These are phyloP conservation scores for Theocolax elegans DNA, from an alignment of 1,140 invertebrate genomes.

Conservation along the genomic window DNA sequence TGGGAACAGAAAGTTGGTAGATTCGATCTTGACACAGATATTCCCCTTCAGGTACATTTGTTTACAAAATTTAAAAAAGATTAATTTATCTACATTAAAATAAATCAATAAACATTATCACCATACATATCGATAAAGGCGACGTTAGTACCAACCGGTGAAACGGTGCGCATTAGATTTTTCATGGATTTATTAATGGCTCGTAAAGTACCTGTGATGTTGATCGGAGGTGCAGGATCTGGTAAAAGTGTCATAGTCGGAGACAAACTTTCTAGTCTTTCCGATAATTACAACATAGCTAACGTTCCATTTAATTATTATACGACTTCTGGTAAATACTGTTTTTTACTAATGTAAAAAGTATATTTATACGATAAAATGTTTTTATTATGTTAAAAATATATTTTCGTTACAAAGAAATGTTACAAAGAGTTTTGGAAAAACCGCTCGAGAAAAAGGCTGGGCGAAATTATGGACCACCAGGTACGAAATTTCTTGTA, in stretches of 20 bases:
- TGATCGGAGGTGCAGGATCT: conserved; percentile 88
- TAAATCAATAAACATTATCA: neutral
- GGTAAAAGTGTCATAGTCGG: conserved; percentile 89
- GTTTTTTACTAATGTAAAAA: too few relatives aligned
- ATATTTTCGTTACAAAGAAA: conserved; percentile 65
- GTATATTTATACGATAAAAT: too few relatives aligned
- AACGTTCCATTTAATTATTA: conserved; percentile 97
- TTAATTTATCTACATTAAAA: neutral
- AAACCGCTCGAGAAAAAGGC: conserved; percentile 96
- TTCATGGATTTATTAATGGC: conserved; percentile 90
- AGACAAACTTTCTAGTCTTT: conserved; percentile 81
- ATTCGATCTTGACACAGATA: conserved; percentile 86
- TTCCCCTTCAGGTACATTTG: conserved; percentile 80
- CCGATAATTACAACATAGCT: conserved; percentile 83
- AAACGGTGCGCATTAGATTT: conserved; percentile 89
- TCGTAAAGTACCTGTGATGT: conserved; percentile 86
- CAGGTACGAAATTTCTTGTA: conserved; percentile 89
- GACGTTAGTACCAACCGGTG: conserved; percentile 86
- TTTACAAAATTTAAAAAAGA: neutral
- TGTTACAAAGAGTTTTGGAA: conserved; percentile 92
- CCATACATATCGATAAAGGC: conserved; percentile 65
- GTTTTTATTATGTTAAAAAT: neutral
- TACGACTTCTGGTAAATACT: conserved; percentile 82
- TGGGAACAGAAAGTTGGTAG: conserved; percentile 84
- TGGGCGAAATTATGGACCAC: conserved; percentile 91